These are phyloP conservation scores for Oreochromis mossambicus DNA, from an alignment of 2,797 vertebrate genomes.

Conservation along the genomic window DNA sequence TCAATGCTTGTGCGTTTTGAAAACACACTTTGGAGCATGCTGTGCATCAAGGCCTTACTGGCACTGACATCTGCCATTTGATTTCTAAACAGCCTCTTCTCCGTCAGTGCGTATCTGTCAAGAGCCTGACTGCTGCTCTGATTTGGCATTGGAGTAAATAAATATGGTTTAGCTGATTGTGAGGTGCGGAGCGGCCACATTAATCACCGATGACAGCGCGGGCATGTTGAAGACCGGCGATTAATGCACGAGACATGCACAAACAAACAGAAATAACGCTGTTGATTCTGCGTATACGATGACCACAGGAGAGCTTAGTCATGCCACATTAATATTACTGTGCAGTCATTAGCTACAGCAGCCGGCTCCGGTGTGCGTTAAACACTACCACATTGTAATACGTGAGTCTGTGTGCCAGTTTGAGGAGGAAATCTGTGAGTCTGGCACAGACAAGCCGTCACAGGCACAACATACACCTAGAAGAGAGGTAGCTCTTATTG, in stretches of 20 bases:
- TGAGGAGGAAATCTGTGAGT: neutral
- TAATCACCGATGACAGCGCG: neutral
- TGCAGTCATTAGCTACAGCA: slow-evolving; percentile 16
- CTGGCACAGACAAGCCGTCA: neutral
- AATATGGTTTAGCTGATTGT: neutral
- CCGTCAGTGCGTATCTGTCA: neutral
- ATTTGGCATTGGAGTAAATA: slow-evolving; percentile 10
- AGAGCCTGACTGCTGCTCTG: neutral
- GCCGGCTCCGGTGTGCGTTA: neutral
- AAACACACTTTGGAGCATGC: neutral
- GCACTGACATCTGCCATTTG: neutral
- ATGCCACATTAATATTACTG: slow-evolving; percentile 22
- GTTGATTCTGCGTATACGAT: neutral
- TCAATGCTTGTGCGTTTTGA: neutral
- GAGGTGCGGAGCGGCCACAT: neutral
- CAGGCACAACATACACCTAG: neutral
- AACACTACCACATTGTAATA: neutral
- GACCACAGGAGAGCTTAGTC: slow-evolving; percentile 19
- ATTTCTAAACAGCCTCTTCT: neutral
- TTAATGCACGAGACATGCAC: neutral
- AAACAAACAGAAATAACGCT: neutral
- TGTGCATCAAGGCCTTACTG: neutral
- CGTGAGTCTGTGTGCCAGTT: neutral
- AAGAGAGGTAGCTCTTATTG: neutral
- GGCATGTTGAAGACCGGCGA: neutral